Evolutionary conservation across 2,113 vertebrate genomes (phyloP), one percentile per base, ranked within the genome.

Genomic region (Passer montanus): DNA sequence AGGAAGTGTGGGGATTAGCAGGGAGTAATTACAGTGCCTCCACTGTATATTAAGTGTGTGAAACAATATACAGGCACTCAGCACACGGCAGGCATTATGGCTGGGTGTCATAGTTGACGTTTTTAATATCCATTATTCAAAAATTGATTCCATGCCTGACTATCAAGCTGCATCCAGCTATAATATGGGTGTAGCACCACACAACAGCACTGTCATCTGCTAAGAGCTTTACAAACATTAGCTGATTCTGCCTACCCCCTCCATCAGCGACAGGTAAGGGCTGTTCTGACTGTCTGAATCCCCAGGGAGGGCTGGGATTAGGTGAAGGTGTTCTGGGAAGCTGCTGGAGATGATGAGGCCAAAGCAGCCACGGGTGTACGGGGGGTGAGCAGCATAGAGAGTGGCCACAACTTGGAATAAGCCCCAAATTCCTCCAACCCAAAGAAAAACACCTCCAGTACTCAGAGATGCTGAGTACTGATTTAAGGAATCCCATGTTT

Each of bases 111-210:
- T 5, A 87, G 94, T 69, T 95, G 97, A 94, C 11, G 2, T 91
- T 97, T 97, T 91, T 94, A 97, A 94, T 93, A 97, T 96, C 96
- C 96, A 95, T 97, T 97, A 97, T 97, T 97, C 95, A 97, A 96
- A 96, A 95, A 96, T 94, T 96, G 94, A 97, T 97, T 97, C 96
- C 92, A 97, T 97, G 96, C 95, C 92, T 97, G 97, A 97, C 96
- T 94, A 91, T 97, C 97, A 97, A 92, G 83, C 92, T 59, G 86
- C 96, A 97, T 62, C 92, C 93, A 59, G 87, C 80, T 46, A 62
- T 91, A 93, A 87, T 69, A 15, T 81, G 82, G 94, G 80, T 94
- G 73, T 85, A 96, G 93, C 31, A 53, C 53, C 56, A 66, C 91
- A 94, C 84, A 95, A 91, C 93, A 89, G 94, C 85, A 49, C 93